Percentiles rank a stretch among this genome's conserved stretches.
phyloP scores from a whole-genome alignment of 2,888 invertebrate genomes.

The Andrena hattorfiana region DNA sequence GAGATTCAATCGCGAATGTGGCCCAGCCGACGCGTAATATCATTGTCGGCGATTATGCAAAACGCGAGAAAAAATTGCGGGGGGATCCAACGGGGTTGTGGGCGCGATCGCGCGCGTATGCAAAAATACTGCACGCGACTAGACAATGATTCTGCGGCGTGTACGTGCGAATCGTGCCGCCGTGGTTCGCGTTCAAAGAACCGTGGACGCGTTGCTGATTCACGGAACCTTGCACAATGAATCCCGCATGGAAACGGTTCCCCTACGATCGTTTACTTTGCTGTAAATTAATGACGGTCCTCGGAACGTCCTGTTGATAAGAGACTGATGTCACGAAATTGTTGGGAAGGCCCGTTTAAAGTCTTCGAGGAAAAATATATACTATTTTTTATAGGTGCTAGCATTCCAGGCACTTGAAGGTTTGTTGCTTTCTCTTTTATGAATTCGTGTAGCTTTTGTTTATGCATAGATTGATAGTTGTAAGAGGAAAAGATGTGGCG shows the following conservation, averaged over 20 bases:
- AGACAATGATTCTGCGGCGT: slow-evolving; percentile 44
- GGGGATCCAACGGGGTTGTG: not conserved
- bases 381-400: no score
- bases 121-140: slow-evolving; percentile 36
- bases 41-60: slow-evolving; percentile 6
- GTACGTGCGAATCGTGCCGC: slow-evolving; percentile 57
- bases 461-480: no score
- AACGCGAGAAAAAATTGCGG: slow-evolving; percentile 5
- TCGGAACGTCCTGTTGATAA: not conserved
- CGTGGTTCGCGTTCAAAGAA: slow-evolving; percentile 33
- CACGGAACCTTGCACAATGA: slow-evolving; percentile 53
- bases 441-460: no score
- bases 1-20: not conserved
- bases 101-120: slow-evolving; percentile 13
- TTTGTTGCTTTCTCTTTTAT: no score
- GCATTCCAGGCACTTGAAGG: no score
- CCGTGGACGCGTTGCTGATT: slow-evolving; percentile 33
- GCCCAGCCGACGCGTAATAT: not conserved
- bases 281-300: not conserved
- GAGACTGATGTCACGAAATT: no score
- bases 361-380: no score
- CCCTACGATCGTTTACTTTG: not conserved
- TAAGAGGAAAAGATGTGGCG: no score
- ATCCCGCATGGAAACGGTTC: slow-evolving; percentile 14
- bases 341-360: no score